Percentiles rank a stretch among this genome's conserved stretches.
phyloP scores from a whole-genome alignment of 2,797 vertebrate species.

The Acropternis orthonyx region DNA sequence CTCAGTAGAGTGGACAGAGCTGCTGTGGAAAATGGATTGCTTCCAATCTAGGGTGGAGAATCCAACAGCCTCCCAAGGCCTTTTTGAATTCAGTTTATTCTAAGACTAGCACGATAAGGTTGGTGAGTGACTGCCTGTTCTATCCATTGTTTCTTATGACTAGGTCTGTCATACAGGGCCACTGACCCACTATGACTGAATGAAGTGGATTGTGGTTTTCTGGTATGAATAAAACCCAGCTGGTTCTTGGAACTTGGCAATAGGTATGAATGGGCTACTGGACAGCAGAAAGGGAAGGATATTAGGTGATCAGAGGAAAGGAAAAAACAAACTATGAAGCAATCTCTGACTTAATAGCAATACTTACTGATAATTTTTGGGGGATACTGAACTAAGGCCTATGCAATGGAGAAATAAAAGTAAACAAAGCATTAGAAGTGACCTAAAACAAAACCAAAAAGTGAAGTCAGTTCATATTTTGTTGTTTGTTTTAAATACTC shows the following conservation, averaged over 20 bases:
- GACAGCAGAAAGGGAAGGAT: background rate
- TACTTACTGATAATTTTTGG: background rate
- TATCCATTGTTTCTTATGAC: background rate
- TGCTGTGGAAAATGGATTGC: background rate
- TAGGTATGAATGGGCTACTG: background rate
- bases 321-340: background rate
- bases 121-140: background rate
- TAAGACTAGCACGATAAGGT: background rate
- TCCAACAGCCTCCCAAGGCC: background rate
- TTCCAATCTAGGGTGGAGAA: background rate
- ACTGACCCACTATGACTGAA: accelerated
- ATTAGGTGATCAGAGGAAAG: background rate
- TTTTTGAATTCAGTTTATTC: background rate
- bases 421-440: background rate
- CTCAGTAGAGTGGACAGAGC: background rate
- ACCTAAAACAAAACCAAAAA: background rate
- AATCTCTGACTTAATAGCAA: background rate
- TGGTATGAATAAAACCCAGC: background rate
- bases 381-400: background rate
- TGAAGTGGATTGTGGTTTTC: background rate
- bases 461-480: background rate
- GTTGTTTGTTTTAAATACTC: background rate
- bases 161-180: background rate
- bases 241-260: background rate
- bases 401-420: background rate